Percentiles rank a stretch among this genome's conserved stretches.
Conservation (phyloP, 2,797 vertebrate genomes). For the Erethizon dorsatum region DNA sequence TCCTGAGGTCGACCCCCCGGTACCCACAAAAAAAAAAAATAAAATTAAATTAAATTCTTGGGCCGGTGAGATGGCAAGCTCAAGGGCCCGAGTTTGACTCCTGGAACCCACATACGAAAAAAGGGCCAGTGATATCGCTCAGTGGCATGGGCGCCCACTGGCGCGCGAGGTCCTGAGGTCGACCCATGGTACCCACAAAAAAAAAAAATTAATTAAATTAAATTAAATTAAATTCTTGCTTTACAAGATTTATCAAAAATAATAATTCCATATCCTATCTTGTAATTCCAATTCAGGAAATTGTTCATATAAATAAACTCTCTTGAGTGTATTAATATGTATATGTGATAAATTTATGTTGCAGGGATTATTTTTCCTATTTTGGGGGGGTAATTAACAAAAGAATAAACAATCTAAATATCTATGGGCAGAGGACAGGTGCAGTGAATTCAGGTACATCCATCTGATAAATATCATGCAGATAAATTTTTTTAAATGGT, state of each 20-base stretch:
- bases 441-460: not conserved
- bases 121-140: too few relatives aligned
- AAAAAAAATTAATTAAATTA: too few relatives aligned
- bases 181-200: too few relatives aligned
- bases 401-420: not conserved
- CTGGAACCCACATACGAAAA: too few relatives aligned
- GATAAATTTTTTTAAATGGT: not conserved
- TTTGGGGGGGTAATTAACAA: not conserved
- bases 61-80: too few relatives aligned
- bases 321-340: not conserved
- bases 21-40: too few relatives aligned
- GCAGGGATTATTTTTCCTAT: not conserved
- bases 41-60: constrained; percentile 46
- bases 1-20: too few relatives aligned
- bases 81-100: too few relatives aligned
- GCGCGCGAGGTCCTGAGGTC: too few relatives aligned
- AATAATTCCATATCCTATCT: not conserved
- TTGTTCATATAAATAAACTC: not conserved
- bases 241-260: constrained; percentile 47
- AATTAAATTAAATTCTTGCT: not conserved
- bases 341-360: not conserved
- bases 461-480: not conserved
- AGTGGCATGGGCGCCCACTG: too few relatives aligned
- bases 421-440: not conserved
- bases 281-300: constrained; percentile 21